Conservation (phyloP, 2,113 vertebrate species). For the Sphaerodactylus townsendi region DNA sequence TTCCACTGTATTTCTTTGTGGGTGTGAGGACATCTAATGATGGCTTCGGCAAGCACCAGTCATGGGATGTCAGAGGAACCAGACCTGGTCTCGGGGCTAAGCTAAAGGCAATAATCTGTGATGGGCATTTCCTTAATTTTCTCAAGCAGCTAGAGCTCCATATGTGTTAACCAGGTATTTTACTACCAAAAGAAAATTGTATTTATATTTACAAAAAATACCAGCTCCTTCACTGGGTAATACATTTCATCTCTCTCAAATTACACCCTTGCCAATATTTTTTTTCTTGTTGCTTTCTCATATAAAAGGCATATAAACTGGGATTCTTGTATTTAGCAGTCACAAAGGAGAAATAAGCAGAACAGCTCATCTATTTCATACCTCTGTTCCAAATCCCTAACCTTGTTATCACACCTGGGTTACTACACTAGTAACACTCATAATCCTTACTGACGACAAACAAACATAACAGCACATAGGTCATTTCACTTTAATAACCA, state of each 20-base stretch:
- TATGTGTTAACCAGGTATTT: too few relatives aligned
- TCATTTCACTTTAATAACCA: slow-evolving; percentile 18
- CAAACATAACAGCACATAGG: not conserved
- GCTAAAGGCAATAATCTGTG: not conserved
- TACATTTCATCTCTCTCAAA: not conserved
- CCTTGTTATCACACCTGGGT: slow-evolving; percentile 32
- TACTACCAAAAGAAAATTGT: not conserved
- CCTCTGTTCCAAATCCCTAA: slow-evolving; percentile 21
- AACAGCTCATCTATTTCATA: not conserved
- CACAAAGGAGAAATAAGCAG: not conserved
- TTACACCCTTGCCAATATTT: not conserved
- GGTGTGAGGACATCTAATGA: too few relatives aligned
- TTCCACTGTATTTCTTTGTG: too few relatives aligned
- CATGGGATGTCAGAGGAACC: too few relatives aligned
- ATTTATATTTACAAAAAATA: not conserved
- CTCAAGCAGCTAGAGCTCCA: not conserved
- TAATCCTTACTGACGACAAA: slow-evolving; percentile 32
- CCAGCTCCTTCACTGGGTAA: not conserved
- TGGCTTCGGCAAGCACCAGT: too few relatives aligned
- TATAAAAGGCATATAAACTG: not conserved
- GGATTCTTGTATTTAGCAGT: slow-evolving; percentile 14
- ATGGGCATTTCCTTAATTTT: not conserved
- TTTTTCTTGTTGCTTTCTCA: not conserved
- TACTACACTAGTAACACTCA: not conserved
- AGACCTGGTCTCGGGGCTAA: too few relatives aligned